Evolutionary conservation across 37 sponge, comb jelly and placozoan genomes (phyloP).

Genomic region (Haliclona indistincta): DNA sequence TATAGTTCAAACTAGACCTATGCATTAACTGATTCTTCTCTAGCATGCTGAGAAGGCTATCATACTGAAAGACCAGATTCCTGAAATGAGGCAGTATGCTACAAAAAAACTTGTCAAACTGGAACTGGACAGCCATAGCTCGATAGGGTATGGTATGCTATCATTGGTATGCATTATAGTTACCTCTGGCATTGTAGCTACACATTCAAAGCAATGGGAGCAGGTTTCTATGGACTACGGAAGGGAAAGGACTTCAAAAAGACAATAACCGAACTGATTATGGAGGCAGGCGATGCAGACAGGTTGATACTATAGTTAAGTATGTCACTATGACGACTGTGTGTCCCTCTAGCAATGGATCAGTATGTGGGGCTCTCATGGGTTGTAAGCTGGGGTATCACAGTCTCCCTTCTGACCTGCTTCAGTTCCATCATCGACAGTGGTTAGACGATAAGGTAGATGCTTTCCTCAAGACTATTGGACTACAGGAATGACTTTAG

Average conservation of each 20-base stretch:
- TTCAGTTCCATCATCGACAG: slow-evolving; percentile 65
- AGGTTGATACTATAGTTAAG: slow-evolving; percentile 32
- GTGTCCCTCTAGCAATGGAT: slow-evolving; percentile 63
- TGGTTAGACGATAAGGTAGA: slow-evolving; percentile 87
- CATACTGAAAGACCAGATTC: slow-evolving; percentile 45
- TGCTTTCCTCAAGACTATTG: slow-evolving; percentile 24
- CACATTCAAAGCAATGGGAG: slow-evolving; percentile 84
- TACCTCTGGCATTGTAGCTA: slow-evolving; percentile 43
- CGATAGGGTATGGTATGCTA: slow-evolving; percentile 67
- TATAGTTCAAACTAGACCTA: neutral
- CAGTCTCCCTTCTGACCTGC: slow-evolving; percentile 75
- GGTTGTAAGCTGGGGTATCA: slow-evolving; percentile 88
- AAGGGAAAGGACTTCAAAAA: slow-evolving; percentile 59
- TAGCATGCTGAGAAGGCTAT: slow-evolving; percentile 45
- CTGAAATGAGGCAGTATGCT: slow-evolving; percentile 58
- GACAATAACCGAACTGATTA: slow-evolving; percentile 68
- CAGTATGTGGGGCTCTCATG: slow-evolving; percentile 91
- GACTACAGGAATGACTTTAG: neutral
- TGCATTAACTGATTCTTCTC: neutral
- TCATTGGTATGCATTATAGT: neutral
- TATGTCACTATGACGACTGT: neutral
- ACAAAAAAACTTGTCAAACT: slow-evolving; percentile 42
- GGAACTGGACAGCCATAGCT: slow-evolving; percentile 50
- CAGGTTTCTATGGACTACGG: slow-evolving; percentile 81
- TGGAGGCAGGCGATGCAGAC: slow-evolving; percentile 95